A percentile compares a stretch with the other conserved stretches of the same genome.
phyloP scores from a whole-genome alignment of 2,113 vertebrate species.

The Cichladusa arquata region DNA sequence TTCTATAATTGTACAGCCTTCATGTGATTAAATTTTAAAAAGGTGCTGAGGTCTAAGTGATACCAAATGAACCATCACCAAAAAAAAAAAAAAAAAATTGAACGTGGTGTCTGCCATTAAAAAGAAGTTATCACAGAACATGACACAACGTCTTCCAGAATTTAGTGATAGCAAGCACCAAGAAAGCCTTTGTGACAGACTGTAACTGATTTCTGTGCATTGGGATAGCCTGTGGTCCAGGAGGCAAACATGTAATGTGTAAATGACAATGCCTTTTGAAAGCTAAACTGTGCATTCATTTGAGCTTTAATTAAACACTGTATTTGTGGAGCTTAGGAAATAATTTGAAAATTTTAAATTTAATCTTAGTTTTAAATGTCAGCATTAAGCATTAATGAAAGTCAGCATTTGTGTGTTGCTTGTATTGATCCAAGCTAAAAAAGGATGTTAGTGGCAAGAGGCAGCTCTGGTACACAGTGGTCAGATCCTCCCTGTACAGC shows the following conservation, averaged over 20 bases:
- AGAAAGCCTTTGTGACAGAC: slow-evolving; percentile 3
- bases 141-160: background rate
- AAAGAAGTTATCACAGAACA: background rate
- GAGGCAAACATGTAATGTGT: background rate
- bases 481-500: background rate
- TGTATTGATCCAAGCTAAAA: background rate
- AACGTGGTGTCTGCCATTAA: background rate
- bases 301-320: slow-evolving; percentile 31
- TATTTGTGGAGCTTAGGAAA: slow-evolving; percentile 41
- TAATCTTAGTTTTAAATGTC: slow-evolving; percentile 12
- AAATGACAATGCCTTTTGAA: slow-evolving; percentile 32
- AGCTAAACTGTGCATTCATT: background rate
- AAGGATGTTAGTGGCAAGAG: background rate
- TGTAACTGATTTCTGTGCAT: background rate
- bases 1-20: background rate
- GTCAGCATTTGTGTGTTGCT: background rate
- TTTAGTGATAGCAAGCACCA: background rate
- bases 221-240: background rate
- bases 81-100: background rate
- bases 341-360: background rate
- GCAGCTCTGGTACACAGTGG: background rate
- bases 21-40: background rate
- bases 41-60: background rate
- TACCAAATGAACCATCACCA: background rate
- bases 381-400: background rate